Evolutionary conservation across 1,140 invertebrate genomes (phyloP).

Genomic region (Eumeta japonica): DNA sequence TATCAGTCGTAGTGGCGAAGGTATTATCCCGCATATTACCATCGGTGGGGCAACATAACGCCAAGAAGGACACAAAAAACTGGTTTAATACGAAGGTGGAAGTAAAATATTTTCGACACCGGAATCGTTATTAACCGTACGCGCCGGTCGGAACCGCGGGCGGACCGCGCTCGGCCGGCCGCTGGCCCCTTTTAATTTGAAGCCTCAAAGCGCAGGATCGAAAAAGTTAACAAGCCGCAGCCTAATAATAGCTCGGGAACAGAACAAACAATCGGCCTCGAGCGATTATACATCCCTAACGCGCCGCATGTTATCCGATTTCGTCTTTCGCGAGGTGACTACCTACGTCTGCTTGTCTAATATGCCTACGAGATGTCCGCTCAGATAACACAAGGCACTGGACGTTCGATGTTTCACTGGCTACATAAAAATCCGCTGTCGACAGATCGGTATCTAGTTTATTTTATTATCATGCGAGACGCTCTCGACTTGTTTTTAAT

Average conservation of each 20-base stretch:
- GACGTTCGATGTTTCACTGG: background rate
- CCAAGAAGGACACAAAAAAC: too few species aligned
- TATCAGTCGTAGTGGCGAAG: too few species aligned
- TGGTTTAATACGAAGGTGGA: conserved; percentile 51
- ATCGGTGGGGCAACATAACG: too few species aligned
- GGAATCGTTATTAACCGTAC: conserved; percentile 52
- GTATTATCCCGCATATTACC: too few species aligned
- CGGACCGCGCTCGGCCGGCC: conserved; percentile 20
- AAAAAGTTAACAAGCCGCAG: conserved; percentile 44
- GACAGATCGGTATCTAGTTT: too few species aligned
- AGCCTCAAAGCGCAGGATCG: conserved; percentile 42
- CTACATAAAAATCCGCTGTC: too few species aligned
- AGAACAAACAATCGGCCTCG: conserved; percentile 44
- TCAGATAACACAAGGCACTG: background rate
- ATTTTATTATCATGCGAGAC: too few species aligned
- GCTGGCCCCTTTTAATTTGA: conserved; percentile 53
- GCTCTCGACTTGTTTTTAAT: too few species aligned
- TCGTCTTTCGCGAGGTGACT: too few species aligned
- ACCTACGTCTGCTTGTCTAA: too few species aligned
- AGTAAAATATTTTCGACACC: conserved; percentile 53
- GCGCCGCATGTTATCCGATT: too few species aligned
- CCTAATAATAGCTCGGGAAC: conserved; percentile 43
- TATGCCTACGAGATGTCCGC: too few species aligned
- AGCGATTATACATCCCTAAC: background rate
- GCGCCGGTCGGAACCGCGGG: conserved; percentile 31